Base-by-base conservation (phyloP, 2,113 vertebrate genomes). In the Trinectes maculatus region DNA sequence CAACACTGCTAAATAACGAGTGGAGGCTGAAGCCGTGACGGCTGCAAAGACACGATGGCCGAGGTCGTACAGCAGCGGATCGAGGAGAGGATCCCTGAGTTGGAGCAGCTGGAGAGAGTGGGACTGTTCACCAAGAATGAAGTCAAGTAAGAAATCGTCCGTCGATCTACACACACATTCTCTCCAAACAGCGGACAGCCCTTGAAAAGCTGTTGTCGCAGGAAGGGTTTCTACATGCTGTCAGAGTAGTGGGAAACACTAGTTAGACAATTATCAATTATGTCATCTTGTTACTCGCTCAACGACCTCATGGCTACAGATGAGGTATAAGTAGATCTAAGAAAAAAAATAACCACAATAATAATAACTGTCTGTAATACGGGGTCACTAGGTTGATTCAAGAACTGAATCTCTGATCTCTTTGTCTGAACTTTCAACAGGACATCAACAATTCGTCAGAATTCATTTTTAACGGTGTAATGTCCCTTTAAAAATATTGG, bases 61-160 rank as follows among this genome's bases (percentile, higher is more conserved):
- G 97, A 98, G 84, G 73, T 95, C 15, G 74, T 95, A 1, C 95
- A 99, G 85, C 93, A 93, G 55, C 93, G 94, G 19, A 77, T 98
- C 19, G 97, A 98, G 89, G 95, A 96, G 18, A 87, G 95, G 3
- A 80, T 98, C 19, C 96, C 96, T 0, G 95, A 95, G 59, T 70
- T 98, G 36, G 93, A 98, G 77, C 96, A 98, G 85, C 86, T 98
- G 79, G 95, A 98, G 88, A 92, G 97, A 88, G 89, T 96, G 19
- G 97, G 97, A 3, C 91, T 98, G 3, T 96, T 98, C 87, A 95
- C 93, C 22, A 90, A 68, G 13, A 91, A 68, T 63, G 96, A 98
- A 91, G 90, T 96, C 71, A 95, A 88, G 96, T 98, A 92, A 93
- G 94, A 58, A 0, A 12, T 18, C 15, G 6, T 56, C 5, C 12